Evolutionary conservation across 64 coral and sea anemone genomes (phyloP).

Genomic region (Anthopleura sola): DNA sequence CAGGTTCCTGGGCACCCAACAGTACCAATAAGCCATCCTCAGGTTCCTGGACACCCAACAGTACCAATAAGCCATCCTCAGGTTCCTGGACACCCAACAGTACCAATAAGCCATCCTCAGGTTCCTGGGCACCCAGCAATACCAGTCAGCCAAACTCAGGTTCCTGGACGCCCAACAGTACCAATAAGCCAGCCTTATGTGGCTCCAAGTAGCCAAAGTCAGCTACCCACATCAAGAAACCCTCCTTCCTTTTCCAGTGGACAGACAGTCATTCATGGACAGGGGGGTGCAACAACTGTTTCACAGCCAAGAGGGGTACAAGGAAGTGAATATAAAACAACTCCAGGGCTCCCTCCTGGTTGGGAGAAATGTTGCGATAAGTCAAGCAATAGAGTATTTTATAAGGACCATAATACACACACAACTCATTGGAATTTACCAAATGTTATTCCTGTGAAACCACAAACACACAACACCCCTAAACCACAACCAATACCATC

Average conservation of each 20-base stretch:
- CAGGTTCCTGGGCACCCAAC: background rate
- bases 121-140: background rate
- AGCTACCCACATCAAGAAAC: background rate
- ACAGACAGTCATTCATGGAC: background rate
- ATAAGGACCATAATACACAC: conserved; percentile 85
- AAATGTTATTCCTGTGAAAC: conserved; percentile 4
- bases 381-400: conserved; percentile 48
- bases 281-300: background rate
- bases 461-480: background rate
- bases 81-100: background rate
- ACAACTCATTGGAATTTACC: conserved; percentile 91
- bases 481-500: background rate
- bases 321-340: conserved; percentile 35
- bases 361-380: conserved; percentile 77
- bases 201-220: background rate
- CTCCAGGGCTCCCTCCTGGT: conserved; percentile 72
- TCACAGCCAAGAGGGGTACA: background rate
- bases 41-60: conserved; percentile 1
- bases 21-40: background rate
- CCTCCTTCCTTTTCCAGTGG: background rate
- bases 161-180: background rate
- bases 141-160: background rate
- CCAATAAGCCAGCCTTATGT: background rate
- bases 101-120: background rate
- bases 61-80: background rate